These are phyloP conservation scores for Branchinecta lynchi DNA, from an alignment of 1,140 invertebrate genomes.

Conservation along the genomic window DNA sequence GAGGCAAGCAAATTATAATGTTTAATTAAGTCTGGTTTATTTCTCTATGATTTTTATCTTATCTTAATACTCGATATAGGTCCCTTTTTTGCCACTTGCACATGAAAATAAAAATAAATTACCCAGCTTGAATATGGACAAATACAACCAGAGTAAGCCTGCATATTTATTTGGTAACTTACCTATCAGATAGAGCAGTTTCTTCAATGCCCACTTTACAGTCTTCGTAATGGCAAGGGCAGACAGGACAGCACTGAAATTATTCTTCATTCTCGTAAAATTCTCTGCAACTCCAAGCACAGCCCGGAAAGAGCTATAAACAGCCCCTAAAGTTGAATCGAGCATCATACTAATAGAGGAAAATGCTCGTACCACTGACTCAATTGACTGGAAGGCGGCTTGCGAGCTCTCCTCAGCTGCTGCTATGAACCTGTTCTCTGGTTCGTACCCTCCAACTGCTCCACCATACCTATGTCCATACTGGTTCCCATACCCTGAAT, in stretches of 20 bases:
- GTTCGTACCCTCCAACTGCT: constrained; percentile 34
- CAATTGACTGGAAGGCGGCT: constrained; percentile 83
- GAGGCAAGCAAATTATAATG: too few species aligned
- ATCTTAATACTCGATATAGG: background rate
- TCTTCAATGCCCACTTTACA: constrained; percentile 60
- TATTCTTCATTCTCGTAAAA: constrained; percentile 59
- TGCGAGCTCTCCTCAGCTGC: constrained; percentile 74
- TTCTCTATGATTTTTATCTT: constrained; percentile 24
- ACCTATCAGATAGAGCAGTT: constrained; percentile 50
- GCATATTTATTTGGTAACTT: too few species aligned
- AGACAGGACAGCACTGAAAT: constrained; percentile 68
- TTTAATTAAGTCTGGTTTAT: too few species aligned
- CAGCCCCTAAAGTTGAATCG: constrained; percentile 85
- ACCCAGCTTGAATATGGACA: constrained; percentile 19
- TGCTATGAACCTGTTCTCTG: constrained; percentile 38
- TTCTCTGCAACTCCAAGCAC: constrained; percentile 90
- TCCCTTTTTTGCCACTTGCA: background rate
- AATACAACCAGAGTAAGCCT: constrained; percentile 34
- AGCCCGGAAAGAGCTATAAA: constrained; percentile 85
- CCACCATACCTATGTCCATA: constrained; percentile 28
- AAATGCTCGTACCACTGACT: constrained; percentile 77
- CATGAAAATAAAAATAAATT: background rate
- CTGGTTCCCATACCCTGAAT: constrained; percentile 27
- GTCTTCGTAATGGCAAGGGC: constrained; percentile 62
- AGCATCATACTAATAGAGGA: constrained; percentile 88